Base-by-base conservation (phyloP, 2,888 invertebrate genomes). In the Drosophila meridiana region DNA sequence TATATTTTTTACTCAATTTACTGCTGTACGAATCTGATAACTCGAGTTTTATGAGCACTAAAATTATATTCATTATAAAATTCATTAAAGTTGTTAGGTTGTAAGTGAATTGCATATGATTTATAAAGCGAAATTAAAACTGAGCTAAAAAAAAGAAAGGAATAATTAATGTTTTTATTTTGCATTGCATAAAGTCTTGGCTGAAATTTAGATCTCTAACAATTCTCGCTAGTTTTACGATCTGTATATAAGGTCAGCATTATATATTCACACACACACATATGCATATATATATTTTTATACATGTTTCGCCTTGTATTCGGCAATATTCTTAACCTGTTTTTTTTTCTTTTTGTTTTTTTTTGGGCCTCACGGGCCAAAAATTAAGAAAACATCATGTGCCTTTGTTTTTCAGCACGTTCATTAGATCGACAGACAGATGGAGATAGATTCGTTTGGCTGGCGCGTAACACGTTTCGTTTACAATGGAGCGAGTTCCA, bases 301-400 rank as follows among this genome's bases (percentile, higher is more conserved):
- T 7, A 13, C 4, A 36, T 55, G 34, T 26, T 59, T 62, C 3
- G 55, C 8, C 32, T 67, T 69, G 47, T n/a, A 9, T 50, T 48
- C 26, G 5, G 32, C 42, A n/a, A 36, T 63, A 64, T 74, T 66
- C 72, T 77, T 67, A 72, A 72, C 78, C 67, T 47, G 67, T 72
- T 60, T 68, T 62, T 52, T 48, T 48, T 30, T 50, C 62, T 62
- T 52, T 45, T 48, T 48, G 14, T 50, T 9, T 40, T 6, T 40
- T 14, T 13, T 38, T 14, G 14, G 43, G 58, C 48, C 58, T 56
- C 65, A 76, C 65, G 64, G 64, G 61, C 30, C 53, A 28, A 30
- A 40, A 47, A 11, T 8, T 47, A 50, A 47, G 47, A 48, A 43
- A 52, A 62, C 40, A 63, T 64, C 40, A 66, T 68, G 55, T 56